phyloP scores from a whole-genome alignment of 92 coral and sea anemone genomes.

The Actinostola sp. region DNA sequence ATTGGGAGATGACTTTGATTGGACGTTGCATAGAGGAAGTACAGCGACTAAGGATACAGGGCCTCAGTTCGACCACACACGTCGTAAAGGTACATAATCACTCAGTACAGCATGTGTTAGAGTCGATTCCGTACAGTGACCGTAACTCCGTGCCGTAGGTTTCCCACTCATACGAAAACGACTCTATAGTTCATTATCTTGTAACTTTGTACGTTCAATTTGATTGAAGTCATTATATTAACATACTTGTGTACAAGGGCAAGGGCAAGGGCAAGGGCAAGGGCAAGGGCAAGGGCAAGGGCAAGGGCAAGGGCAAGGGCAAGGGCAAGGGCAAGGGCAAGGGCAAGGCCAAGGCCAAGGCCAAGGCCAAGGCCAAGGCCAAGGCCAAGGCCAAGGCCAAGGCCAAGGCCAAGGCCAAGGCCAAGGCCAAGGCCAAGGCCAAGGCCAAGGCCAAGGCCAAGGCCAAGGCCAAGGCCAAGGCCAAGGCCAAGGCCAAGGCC shows the following conservation, averaged over 20 bases:
- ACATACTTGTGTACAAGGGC: too few relatives aligned
- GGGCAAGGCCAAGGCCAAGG: constrained; percentile 1
- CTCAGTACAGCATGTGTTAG: too few relatives aligned
- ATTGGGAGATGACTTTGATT: constrained; percentile 82
- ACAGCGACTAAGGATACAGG: constrained; percentile 75
- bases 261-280: background rate
- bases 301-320: background rate
- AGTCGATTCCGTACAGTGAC: too few relatives aligned
- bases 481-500: background rate
- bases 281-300: background rate
- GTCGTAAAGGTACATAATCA: constrained; percentile 58
- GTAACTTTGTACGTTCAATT: too few relatives aligned
- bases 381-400: constrained; percentile 8
- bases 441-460: background rate
- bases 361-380: constrained; percentile 5
- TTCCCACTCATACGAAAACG: too few relatives aligned
- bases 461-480: background rate
- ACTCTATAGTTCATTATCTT: too few relatives aligned
- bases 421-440: background rate
- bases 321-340: background rate
- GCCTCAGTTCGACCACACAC: constrained; percentile 69
- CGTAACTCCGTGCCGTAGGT: too few relatives aligned
- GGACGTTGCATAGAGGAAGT: constrained; percentile 64
- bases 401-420: constrained; percentile 13
- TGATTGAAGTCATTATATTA: too few relatives aligned